Conservation (phyloP, 35 echinoderm and acorn worm genomes). For the Ophioderma brevispina region DNA sequence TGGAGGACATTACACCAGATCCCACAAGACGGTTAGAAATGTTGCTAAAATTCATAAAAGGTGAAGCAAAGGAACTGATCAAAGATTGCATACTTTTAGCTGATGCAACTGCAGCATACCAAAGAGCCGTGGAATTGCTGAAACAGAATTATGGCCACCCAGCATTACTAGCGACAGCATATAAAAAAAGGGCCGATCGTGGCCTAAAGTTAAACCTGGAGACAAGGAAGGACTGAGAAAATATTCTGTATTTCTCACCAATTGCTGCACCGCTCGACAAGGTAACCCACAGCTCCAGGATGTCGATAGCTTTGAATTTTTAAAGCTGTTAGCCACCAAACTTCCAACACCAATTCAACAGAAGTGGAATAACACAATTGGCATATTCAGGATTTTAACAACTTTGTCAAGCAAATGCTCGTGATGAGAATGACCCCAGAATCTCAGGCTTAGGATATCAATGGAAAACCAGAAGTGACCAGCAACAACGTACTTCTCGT, state of each 20-base stretch:
- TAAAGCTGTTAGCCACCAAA: background rate
- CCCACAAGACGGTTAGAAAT: background rate
- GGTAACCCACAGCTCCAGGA: background rate
- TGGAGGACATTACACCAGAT: background rate
- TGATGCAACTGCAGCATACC: background rate
- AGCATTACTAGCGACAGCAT: background rate
- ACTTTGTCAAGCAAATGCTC: background rate
- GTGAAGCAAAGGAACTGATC: slow-evolving; percentile 12
- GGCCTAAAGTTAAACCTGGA: background rate
- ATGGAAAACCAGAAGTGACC: background rate
- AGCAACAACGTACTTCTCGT: background rate
- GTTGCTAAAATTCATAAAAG: background rate
- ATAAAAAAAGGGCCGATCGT: background rate
- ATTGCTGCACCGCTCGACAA: background rate
- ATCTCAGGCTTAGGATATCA: background rate
- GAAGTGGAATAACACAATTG: background rate
- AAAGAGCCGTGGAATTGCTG: background rate
- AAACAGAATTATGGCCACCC: background rate
- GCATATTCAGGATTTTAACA: background rate
- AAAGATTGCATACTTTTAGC: background rate
- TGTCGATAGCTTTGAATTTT: background rate
- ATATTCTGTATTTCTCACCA: background rate
- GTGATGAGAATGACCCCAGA: slow-evolving; percentile 12
- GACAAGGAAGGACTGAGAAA: slow-evolving; percentile 4
- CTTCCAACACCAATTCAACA: background rate